Evolutionary conservation across 2,113 vertebrate species (phyloP).

Genomic region (Oreotragus oreotragus): DNA sequence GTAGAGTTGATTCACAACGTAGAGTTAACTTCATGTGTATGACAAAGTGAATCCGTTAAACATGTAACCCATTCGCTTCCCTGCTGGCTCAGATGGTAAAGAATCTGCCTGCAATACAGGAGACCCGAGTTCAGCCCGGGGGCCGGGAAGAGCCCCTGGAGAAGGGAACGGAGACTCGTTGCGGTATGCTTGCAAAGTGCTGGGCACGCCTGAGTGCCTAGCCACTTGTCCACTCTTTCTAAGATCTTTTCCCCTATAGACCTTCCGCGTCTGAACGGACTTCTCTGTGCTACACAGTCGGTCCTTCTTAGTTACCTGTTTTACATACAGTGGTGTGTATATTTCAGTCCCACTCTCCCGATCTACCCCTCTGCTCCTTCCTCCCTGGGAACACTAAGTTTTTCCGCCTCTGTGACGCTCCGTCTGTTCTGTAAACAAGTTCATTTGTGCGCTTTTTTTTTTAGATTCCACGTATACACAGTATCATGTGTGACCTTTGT

Average conservation of each 20-base stretch:
- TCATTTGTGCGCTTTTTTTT: neutral
- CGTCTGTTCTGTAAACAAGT: neutral
- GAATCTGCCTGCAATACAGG: neutral
- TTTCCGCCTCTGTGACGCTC: neutral
- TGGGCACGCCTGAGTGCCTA: fast-evolving
- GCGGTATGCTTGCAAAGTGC: fast-evolving
- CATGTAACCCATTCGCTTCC: neutral
- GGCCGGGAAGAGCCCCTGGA: neutral
- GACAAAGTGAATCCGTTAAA: neutral
- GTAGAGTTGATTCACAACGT: neutral
- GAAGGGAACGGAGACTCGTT: neutral
- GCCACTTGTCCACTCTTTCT: neutral
- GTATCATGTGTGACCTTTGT: neutral
- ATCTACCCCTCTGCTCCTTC: neutral
- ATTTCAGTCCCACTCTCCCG: neutral
- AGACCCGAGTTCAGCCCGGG: fast-evolving
- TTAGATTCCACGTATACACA: neutral
- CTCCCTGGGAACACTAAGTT: neutral
- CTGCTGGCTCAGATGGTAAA: neutral
- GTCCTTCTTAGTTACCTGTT: fast-evolving
- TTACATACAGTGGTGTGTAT: fast-evolving
- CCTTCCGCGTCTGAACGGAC: neutral
- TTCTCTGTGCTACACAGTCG: fast-evolving
- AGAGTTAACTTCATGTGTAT: neutral
- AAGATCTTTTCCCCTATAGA: fast-evolving